Evolutionary conservation across 2,797 vertebrate genomes (phyloP).

Genomic region (Galago senegalensis): DNA sequence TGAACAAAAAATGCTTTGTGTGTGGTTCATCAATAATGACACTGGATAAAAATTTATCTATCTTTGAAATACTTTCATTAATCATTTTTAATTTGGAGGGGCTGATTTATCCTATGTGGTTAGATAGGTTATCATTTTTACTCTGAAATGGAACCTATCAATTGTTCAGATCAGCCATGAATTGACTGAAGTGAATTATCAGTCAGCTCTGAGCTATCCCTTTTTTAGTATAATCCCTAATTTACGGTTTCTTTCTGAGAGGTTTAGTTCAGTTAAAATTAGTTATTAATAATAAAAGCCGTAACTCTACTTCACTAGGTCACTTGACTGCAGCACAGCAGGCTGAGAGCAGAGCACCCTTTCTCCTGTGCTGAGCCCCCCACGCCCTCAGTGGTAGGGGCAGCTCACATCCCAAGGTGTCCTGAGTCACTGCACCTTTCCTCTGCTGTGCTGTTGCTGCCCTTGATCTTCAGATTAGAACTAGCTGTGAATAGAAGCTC

Average conservation of each 20-base stretch:
- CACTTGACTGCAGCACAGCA: background rate
- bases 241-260: background rate
- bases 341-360: no score
- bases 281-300: background rate
- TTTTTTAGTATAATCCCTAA: background rate
- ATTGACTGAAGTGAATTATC: no score
- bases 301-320: background rate
- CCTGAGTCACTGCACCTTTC: background rate
- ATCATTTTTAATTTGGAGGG: background rate
- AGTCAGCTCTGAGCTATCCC: background rate
- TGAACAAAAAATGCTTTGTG: background rate
- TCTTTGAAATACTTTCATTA: background rate
- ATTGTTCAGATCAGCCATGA: background rate
- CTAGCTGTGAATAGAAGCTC: background rate
- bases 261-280: background rate
- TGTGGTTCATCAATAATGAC: background rate
- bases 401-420: no score
- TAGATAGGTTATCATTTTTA: background rate
- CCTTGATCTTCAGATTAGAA: background rate
- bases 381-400: no score
- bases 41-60: background rate
- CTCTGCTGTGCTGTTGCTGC: background rate
- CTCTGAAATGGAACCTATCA: background rate
- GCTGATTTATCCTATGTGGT: background rate
- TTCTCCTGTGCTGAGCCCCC: accelerated